Evolutionary conservation across 2,888 invertebrate species (phyloP).

Genomic region (Ochropleura leucogaster): DNA sequence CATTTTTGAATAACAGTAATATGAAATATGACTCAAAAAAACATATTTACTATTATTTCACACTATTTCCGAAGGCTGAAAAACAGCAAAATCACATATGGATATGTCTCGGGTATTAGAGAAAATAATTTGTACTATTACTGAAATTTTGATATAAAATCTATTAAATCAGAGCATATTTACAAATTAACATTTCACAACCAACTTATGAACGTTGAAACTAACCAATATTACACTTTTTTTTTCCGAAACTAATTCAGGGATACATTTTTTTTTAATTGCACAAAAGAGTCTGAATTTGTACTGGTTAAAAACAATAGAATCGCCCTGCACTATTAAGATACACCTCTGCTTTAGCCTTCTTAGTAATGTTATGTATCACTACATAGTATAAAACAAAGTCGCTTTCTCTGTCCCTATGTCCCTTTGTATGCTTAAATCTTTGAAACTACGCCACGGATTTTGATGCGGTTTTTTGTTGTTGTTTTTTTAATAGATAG

Average conservation of each 20-base stretch:
- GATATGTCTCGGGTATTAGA: constrained; percentile 66
- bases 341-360: no score
- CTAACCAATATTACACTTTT: not conserved
- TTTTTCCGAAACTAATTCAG: not conserved
- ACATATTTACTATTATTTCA: constrained; percentile 25
- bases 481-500: no score
- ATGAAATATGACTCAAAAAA: constrained; percentile 33
- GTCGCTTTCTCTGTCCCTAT: no score
- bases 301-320: no score
- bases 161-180: constrained; percentile 35
- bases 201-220: constrained; percentile 47
- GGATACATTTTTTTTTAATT: no score
- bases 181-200: not conserved
- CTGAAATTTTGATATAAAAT: not conserved
- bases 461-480: no score
- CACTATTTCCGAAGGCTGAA: constrained; percentile 35
- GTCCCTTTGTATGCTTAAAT: no score
- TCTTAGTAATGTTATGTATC: no score
- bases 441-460: no score
- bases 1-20: constrained; percentile 18
- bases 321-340: no score
- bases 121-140: not conserved
- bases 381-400: no score
- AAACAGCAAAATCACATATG: constrained; percentile 62
- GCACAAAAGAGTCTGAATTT: no score